Percentiles rank a stretch among this genome's conserved stretches.
phyloP scores from a whole-genome alignment of 2,113 vertebrate genomes.

The Tylochromis polylepis region DNA sequence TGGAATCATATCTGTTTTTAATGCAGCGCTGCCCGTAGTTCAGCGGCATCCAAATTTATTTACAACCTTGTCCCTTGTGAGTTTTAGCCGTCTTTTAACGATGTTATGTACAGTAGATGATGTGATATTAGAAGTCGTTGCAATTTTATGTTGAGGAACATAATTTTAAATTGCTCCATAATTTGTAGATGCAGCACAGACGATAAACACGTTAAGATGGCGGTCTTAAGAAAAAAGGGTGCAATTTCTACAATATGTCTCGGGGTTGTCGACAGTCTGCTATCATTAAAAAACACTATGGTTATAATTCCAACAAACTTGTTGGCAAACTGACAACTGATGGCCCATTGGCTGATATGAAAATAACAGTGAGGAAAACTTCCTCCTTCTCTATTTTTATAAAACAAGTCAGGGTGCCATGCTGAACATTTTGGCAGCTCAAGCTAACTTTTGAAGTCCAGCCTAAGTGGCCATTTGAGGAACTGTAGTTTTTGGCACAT shows the following conservation, averaged over 20 bases:
- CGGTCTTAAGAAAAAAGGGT: neutral
- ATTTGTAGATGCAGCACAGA: neutral
- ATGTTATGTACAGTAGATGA: neutral
- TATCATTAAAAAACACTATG: neutral
- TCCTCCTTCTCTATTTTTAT: neutral
- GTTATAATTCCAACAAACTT: neutral
- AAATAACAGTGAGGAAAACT: neutral
- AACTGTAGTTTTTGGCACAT: neutral
- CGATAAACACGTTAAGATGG: neutral
- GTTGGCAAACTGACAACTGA: neutral
- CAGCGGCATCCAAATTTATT: neutral
- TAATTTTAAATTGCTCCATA: neutral
- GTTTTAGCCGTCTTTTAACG: neutral
- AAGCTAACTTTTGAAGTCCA: neutral
- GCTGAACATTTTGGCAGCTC: neutral
- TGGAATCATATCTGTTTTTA: neutral
- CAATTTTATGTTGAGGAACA: neutral
- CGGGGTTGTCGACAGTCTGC: neutral
- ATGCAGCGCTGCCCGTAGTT: neutral
- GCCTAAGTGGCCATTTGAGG: neutral
- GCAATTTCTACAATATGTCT: fast-evolving
- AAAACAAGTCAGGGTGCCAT: neutral
- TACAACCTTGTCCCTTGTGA: neutral
- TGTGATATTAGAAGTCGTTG: neutral
- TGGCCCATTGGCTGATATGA: fast-evolving